A percentile compares a stretch with the other conserved stretches of the same genome.
phyloP scores from a whole-genome alignment of 2,888 invertebrate species.

The Dryobotodes eremita region DNA sequence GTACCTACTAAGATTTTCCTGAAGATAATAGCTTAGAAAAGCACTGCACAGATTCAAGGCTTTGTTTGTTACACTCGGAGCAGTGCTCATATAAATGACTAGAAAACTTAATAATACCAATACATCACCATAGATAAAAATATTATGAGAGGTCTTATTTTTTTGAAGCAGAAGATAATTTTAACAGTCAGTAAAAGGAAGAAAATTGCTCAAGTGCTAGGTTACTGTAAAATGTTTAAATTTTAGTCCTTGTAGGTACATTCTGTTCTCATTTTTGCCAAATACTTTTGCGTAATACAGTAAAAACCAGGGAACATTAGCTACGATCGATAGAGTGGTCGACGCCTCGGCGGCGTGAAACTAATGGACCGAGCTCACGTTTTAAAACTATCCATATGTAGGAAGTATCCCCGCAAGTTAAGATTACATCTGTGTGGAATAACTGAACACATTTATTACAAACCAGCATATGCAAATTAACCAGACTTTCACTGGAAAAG shows the following conservation, averaged over 20 bases:
- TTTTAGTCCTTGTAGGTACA: constrained; percentile 1
- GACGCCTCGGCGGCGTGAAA: constrained; percentile 69
- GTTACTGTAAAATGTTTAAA: not conserved
- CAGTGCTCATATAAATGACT: not conserved
- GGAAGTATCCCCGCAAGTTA: constrained; percentile 39
- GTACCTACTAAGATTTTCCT: not conserved
- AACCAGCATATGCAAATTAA: constrained; percentile 24
- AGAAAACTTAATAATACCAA: not conserved
- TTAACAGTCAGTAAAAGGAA: not conserved
- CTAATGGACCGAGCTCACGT: constrained; percentile 73
- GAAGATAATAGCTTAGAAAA: not conserved
- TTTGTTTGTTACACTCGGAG: not conserved
- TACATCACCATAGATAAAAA: not conserved
- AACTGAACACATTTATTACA: constrained; percentile 35
- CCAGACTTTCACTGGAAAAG: not conserved
- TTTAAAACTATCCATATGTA: constrained; percentile 70
- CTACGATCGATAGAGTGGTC: constrained; percentile 72
- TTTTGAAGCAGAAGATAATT: not conserved
- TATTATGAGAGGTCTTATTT: not conserved
- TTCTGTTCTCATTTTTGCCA: constrained; percentile 30
- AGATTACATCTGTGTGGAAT: constrained; percentile 39
- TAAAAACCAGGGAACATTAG: constrained; percentile 73
- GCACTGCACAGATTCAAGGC: not conserved
- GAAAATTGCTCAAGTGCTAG: not conserved
- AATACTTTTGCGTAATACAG: constrained; percentile 52